phyloP scores from a whole-genome alignment of 2,888 invertebrate species.

The Pardosa pseudoannulata region DNA sequence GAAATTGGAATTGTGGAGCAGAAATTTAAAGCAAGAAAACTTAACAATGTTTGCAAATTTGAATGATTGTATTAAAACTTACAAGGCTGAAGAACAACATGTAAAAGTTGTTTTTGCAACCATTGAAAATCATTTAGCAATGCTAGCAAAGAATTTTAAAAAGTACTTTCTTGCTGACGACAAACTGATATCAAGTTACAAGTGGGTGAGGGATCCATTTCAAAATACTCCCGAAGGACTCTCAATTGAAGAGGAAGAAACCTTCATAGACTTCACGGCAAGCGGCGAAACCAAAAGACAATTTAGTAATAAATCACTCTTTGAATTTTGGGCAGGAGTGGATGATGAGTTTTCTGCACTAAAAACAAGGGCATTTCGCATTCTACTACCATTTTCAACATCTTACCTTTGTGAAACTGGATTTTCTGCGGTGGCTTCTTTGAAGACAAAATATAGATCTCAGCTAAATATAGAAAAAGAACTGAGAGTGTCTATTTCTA shows the following conservation, averaged over 20 bases:
- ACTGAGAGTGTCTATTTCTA: too few relatives aligned
- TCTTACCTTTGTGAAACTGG: too few relatives aligned
- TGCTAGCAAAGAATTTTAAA: conserved; percentile 22
- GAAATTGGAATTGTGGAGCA: conserved; percentile 53
- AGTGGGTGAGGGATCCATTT: conserved; percentile 29
- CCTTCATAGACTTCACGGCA: too few relatives aligned
- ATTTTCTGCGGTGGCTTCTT: too few relatives aligned
- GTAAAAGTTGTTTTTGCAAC: conserved; percentile 20
- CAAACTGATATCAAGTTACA: conserved; percentile 22
- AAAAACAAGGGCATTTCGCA: too few relatives aligned
- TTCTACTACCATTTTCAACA: too few relatives aligned
- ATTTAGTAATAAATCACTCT: too few relatives aligned
- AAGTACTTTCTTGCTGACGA: conserved; percentile 46
- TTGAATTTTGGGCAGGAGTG: too few relatives aligned
- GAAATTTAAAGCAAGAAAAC: conserved; percentile 46
- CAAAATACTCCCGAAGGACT: conserved; percentile 33
- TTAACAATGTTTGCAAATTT: conserved; percentile 44
- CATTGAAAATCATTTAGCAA: conserved; percentile 32
- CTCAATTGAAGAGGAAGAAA: conserved; percentile 13
- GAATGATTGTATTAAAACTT: conserved; percentile 17
- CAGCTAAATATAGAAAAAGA: too few relatives aligned
- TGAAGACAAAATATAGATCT: too few relatives aligned
- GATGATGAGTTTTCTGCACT: too few relatives aligned
- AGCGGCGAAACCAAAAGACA: too few relatives aligned
- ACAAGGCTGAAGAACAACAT: conserved; percentile 16